A percentile compares a stretch with the other conserved stretches of the same genome.
Evolutionary conservation across 2,113 vertebrate species (phyloP).

Genomic region (Numida meleagris): DNA sequence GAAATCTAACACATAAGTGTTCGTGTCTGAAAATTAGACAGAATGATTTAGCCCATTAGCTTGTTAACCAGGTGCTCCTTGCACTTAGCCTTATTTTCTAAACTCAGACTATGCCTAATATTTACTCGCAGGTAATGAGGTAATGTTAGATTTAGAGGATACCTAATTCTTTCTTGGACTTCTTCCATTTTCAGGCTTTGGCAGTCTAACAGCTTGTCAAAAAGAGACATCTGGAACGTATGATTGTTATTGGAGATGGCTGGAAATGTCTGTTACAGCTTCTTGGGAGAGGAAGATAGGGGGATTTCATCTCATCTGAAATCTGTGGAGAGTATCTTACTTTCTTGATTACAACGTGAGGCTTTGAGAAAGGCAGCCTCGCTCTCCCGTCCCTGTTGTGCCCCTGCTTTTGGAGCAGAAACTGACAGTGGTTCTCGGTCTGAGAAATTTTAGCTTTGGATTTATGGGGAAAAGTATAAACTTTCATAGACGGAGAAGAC

Average conservation of each 20-base stretch:
- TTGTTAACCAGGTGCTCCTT: slow-evolving; percentile 24
- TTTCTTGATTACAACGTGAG: not conserved
- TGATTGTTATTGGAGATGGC: slow-evolving; percentile 12
- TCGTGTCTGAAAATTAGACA: slow-evolving; percentile 11
- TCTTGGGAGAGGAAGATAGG: not conserved
- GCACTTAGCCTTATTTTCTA: slow-evolving; percentile 47
- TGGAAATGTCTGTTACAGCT: not conserved
- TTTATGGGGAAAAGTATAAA: not conserved
- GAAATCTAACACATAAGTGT: slow-evolving; percentile 14
- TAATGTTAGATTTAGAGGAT: slow-evolving; percentile 9
- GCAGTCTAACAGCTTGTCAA: slow-evolving; percentile 19
- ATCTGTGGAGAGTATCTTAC: not conserved
- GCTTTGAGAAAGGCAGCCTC: not conserved
- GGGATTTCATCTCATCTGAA: not conserved
- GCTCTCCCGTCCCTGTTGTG: rapidly evolving
- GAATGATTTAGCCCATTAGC: slow-evolving; percentile 28
- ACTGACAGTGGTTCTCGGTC: not conserved
- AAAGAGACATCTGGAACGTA: slow-evolving; percentile 6
- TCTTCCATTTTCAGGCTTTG: slow-evolving; percentile 25
- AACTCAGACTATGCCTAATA: slow-evolving; percentile 9
- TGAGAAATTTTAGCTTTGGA: not conserved
- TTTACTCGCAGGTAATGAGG: slow-evolving; percentile 42
- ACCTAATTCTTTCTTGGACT: slow-evolving; percentile 50
- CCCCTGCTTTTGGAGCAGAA: not conserved
- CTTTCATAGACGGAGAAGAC: not conserved